These are phyloP conservation scores for Gallinago solitaria DNA, from an alignment of 2,797 vertebrate species.

Conservation along the genomic window DNA sequence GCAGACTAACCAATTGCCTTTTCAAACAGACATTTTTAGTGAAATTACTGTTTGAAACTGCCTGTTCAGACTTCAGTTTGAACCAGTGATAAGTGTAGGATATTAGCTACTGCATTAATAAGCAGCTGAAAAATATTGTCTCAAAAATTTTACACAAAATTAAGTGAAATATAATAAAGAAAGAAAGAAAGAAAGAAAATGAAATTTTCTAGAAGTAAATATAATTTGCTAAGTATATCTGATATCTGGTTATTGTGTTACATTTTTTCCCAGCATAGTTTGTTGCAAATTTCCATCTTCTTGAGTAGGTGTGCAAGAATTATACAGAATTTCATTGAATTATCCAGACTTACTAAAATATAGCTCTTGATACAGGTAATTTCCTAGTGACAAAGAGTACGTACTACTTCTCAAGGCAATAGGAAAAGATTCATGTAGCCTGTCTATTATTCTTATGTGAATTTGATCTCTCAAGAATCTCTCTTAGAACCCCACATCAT, in stretches of 20 bases:
- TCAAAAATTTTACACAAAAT: neutral
- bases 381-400: neutral
- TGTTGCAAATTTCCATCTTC: neutral
- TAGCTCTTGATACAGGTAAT: neutral
- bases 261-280: neutral
- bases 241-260: neutral
- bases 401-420: neutral
- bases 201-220: neutral
- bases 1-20: neutral
- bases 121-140: neutral
- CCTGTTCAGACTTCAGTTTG: neutral
- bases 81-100: neutral
- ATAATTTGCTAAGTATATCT: neutral
- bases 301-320: neutral
- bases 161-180: neutral
- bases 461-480: neutral
- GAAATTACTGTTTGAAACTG: neutral
- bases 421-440: neutral
- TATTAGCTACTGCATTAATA: neutral
- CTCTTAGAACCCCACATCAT: too few species aligned
- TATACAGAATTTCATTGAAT: neutral
- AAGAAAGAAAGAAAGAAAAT: neutral
- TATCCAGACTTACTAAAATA: neutral
- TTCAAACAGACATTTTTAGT: neutral
- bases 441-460: neutral